Evolutionary conservation across 2,113 vertebrate genomes (phyloP), one percentile per base, ranked within the genome.

Genomic region (Bambusicola thoracicus): DNA sequence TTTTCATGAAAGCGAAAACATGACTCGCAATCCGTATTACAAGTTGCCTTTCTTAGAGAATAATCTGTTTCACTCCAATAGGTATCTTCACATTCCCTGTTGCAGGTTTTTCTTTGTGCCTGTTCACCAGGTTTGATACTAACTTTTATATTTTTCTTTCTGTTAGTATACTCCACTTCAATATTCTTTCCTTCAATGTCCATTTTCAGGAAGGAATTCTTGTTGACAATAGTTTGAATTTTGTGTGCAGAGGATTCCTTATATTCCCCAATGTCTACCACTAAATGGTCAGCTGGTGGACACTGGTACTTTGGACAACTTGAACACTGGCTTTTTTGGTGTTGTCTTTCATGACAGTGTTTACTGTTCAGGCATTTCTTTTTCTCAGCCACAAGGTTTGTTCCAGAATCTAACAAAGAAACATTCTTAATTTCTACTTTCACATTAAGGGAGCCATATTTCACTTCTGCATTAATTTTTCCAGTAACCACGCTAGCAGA

Each of bases 351-450:
- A 72, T 81, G 74, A 69, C 32, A 90, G 41, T 0, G 1, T 43
- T 92, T 92, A 36, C 74, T 85, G 48, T 84, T 96, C 58, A 59
- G 68, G 68, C 48, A 90, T 86, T 55, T 86, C 58, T 13, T 94
- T 95, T 94, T 97, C 78, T 82, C 93, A 96, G 97, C 78, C 38
- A 95, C 73, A 80, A 95, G 63, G 1, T 95, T 95, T 53, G 86
- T 96, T 92, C 90, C 97, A 59, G 90, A 75, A 87, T 97, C 80
- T 65, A 88, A 90, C 21, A 89, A 88, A 87, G 80, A 62, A 62
- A 59, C 81, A 63, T 98, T 97, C 51, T 97, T 97, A 61, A 98
- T 96, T 96, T 98, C 97, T 46, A 98, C 75, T 80, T 98, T 98
- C 11, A 98, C 29, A 11, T 93, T 87, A n/a, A 98, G 97, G 44